These are phyloP conservation scores for Catharus minimus DNA, from an alignment of 2,113 vertebrate genomes.

Conservation along the genomic window DNA sequence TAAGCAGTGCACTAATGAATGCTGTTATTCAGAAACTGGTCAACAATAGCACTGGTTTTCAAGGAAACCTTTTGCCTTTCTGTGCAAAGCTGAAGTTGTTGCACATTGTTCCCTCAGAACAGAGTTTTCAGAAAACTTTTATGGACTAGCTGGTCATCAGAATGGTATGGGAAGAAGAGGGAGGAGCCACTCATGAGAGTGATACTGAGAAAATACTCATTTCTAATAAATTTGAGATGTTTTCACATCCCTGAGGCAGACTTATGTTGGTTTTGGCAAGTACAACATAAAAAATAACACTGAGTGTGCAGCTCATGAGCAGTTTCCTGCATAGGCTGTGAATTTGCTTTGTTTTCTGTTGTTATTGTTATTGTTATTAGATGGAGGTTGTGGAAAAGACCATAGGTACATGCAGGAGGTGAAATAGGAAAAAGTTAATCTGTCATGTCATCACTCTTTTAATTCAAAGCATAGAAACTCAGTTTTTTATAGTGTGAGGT, in stretches of 20 bases:
- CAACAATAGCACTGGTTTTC: not conserved
- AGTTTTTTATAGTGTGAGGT: conserved; percentile 45
- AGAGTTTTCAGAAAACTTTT: conserved; percentile 4
- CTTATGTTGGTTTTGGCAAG: conserved; percentile 66
- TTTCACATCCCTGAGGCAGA: conserved; percentile 52
- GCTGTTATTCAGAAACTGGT: not conserved
- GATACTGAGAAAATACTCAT: conserved; percentile 33
- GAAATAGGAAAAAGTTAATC: conserved; percentile 70
- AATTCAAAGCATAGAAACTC: conserved; percentile 54
- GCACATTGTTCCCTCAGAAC: not conserved
- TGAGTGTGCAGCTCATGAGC: conserved; percentile 38
- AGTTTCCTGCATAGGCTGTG: conserved; percentile 62
- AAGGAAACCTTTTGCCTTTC: not conserved
- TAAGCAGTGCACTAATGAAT: not conserved
- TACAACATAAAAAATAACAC: conserved; percentile 54
- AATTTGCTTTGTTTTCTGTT: conserved; percentile 53
- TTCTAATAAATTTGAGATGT: conserved; percentile 53
- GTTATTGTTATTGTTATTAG: conserved; percentile 50
- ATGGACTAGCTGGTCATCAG: not conserved
- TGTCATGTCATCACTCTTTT: conserved; percentile 58
- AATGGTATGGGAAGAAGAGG: not conserved
- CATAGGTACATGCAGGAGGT: not conserved
- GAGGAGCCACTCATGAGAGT: not conserved
- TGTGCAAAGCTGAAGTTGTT: not conserved
- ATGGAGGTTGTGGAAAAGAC: conserved; percentile 37